A percentile compares a stretch with the other conserved stretches of the same genome.
Conservation (phyloP, 2,797 vertebrate genomes). For the Xenops minutus region DNA sequence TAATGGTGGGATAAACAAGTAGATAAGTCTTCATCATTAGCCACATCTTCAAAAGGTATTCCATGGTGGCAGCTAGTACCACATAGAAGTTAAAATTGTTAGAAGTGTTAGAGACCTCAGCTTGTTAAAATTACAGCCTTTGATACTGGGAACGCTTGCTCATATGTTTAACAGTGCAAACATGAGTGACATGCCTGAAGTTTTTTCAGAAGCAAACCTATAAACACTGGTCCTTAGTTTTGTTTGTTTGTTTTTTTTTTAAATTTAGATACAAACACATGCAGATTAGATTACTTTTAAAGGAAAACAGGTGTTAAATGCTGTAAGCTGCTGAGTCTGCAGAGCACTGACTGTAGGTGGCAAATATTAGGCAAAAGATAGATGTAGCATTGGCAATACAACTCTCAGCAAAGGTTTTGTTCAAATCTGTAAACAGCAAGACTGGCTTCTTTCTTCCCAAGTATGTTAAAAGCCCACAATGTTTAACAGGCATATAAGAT, state of each 20-base stretch:
- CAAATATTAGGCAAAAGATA: background rate
- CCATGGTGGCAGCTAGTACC: background rate
- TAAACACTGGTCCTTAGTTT: background rate
- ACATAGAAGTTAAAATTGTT: background rate
- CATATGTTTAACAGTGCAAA: background rate
- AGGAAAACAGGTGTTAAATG: background rate
- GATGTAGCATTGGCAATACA: background rate
- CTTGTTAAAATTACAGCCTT: background rate
- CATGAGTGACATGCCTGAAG: background rate
- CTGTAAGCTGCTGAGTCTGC: background rate
- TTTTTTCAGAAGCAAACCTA: background rate
- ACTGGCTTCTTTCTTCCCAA: background rate
- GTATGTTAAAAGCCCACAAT: background rate
- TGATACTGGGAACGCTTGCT: background rate
- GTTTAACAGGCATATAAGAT: background rate
- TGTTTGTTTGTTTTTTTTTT: background rate
- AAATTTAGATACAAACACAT: background rate
- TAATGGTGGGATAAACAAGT: background rate
- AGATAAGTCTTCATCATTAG: background rate
- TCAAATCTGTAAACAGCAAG: conserved; percentile 54
- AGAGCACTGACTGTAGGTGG: background rate
- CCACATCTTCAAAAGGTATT: background rate
- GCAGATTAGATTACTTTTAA: background rate
- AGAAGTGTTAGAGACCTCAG: background rate
- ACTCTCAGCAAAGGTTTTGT: conserved; percentile 66